These are phyloP conservation scores for Lethocerus indicus DNA, from an alignment of 1,140 invertebrate genomes.

Conservation along the genomic window DNA sequence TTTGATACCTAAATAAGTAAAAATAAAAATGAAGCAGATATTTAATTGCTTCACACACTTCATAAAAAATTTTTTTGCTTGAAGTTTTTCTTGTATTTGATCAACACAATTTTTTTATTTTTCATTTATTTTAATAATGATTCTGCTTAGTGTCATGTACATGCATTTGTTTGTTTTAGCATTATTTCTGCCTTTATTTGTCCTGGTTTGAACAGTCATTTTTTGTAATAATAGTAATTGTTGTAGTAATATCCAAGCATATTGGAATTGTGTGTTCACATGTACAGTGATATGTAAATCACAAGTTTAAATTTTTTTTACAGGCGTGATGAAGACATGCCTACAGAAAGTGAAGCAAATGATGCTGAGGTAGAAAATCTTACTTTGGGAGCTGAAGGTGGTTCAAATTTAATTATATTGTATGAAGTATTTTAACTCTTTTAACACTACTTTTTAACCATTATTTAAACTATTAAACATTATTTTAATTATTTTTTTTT, in stretches of 20 bases:
- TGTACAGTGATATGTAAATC: not conserved
- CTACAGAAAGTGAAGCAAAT: not conserved
- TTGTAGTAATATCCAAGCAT: not conserved
- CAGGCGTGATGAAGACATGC: constrained; percentile 11
- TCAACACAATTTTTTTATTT: not conserved
- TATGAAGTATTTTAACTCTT: not conserved
- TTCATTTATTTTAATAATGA: not conserved
- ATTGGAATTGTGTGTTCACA: not conserved
- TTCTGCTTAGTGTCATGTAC: too few relatives aligned
- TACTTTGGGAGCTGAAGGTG: constrained; percentile 22
- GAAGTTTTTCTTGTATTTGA: not conserved
- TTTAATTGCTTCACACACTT: too few relatives aligned
- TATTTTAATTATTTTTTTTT: not conserved
- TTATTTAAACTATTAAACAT: not conserved
- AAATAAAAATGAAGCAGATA: too few relatives aligned
- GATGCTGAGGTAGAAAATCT: constrained; percentile 19
- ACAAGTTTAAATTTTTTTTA: not conserved
- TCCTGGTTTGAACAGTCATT: not conserved
- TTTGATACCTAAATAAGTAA: too few relatives aligned
- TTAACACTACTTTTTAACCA: not conserved
- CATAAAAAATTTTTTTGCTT: too few relatives aligned
- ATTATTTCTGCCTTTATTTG: not conserved
- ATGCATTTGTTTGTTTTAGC: too few relatives aligned
- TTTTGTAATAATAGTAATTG: not conserved
- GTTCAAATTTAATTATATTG: not conserved